Evolutionary conservation across 2,888 invertebrate genomes (phyloP), one percentile per base, ranked within the genome.

Genomic region (Allophyes oxyacanthae): DNA sequence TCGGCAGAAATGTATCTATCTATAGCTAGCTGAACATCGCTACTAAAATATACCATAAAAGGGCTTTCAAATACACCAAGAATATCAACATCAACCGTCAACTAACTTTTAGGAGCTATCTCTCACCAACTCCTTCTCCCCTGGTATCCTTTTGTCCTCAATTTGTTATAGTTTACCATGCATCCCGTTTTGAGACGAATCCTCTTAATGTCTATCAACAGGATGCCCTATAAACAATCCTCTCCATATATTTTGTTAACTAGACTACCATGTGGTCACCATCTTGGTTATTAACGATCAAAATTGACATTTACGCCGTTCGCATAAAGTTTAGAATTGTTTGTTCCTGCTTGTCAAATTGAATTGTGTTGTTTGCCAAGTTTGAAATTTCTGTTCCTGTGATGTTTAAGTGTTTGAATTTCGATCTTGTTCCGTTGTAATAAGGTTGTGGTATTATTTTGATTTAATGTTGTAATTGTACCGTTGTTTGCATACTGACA

Each of bases 211-310:
- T 87, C 89, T 75, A 82, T 91, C 91, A 88, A 79, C 88, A 84
- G 81, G 79, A 82, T 82, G 78, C 77, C 80, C 53, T 82, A 84
- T 82, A 87, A 90, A 87, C 89, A 89, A 88, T 86, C 77, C 78
- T 86, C 83, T 86, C 79, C 81, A 86, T 88, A 86, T 89, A 88
- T 90, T 90, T 87, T 82, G 87, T 89, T 88, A 88, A 89, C 89
- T 86, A 84, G 82, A 83, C 80, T 82, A 82, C 84, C 86, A 85
- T 86, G 81, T 88, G 86, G 82, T 64, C 64, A 61, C 73, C 75
- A 72, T 69, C 73, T 71, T 81, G 64, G 65, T 78, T 75, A 75
- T 76, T 72, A 66, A 70, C 72, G 54, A 71, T 59, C 50, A 11
- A 74, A 62, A 72, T 69, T 73, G 64, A 73, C 64, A 58, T 62